phyloP scores from a whole-genome alignment of 2,113 vertebrate genomes.

The Festucalex cinctus region DNA sequence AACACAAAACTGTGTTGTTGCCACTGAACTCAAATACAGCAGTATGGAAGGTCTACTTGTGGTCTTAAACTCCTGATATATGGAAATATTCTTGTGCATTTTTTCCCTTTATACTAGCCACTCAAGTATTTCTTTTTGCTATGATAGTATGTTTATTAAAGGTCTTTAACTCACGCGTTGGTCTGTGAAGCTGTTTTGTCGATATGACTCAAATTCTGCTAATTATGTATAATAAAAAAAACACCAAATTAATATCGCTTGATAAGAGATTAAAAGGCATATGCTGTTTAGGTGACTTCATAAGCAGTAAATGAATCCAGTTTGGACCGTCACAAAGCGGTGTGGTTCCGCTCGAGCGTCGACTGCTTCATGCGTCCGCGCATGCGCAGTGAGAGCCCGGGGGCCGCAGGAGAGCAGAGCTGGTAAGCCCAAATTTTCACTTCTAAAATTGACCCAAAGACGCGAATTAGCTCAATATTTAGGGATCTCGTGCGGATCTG shows the following conservation, averaged over 20 bases:
- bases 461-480: slow-evolving; percentile 30
- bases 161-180: slow-evolving; percentile 18
- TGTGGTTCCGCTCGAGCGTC: slow-evolving; percentile 10
- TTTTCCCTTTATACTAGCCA: slow-evolving; percentile 4
- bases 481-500: background rate
- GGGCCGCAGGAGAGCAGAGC: slow-evolving; percentile 74
- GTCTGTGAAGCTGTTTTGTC: slow-evolving; percentile 19
- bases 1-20: background rate
- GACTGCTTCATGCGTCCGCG: slow-evolving; percentile 45
- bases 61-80: slow-evolving; percentile 12
- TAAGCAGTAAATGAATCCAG: background rate
- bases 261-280: background rate
- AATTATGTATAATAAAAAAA: slow-evolving; percentile 52
- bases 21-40: background rate
- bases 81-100: slow-evolving; percentile 13
- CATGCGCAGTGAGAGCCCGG: slow-evolving; percentile 66
- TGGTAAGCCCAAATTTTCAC: slow-evolving; percentile 74
- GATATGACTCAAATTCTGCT: slow-evolving; percentile 51
- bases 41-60: background rate
- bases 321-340: slow-evolving; percentile 11
- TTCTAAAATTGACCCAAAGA: slow-evolving; percentile 40
- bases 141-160: slow-evolving; percentile 56
- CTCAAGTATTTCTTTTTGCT: slow-evolving; percentile 19
- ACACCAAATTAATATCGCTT: background rate
- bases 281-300: background rate